Evolutionary conservation across 2,888 invertebrate genomes (phyloP), one percentile per base, ranked within the genome.

Genomic region (Trachelus stipa): DNA sequence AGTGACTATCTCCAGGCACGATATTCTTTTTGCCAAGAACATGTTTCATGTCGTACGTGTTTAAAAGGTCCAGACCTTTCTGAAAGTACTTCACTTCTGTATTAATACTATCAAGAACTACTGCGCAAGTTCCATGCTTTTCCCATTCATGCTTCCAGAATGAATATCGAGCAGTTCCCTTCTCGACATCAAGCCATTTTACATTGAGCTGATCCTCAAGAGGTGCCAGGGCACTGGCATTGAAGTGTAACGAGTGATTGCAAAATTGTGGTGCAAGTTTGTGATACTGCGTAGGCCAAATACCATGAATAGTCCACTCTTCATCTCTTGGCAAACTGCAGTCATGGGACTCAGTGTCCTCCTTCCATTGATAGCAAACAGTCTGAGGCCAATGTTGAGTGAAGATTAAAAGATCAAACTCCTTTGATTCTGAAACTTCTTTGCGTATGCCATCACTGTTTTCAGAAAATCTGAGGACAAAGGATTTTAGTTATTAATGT

Each of bases 121-220:
- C 92, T 2, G 96, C 95, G 88, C 97, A 97, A 0, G 96, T 96
- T 3, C 97, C 97, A 88, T 97, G 97, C 86, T 97, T 97, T 0
- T 92, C 89, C 97, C 97, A 97, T 90, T 97, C 97, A 87, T 97
- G 96, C 79, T 94, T 92, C 96, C 96, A 97, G 34, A 97, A 92
- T 12, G 94, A 92, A 84, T 94, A 91, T 1, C 89, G 87, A 34
- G 91, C 87, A 0, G 92, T 92, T 68, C 94, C 93, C 84, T 93
- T 93, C 88, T 96, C 95, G 78, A 97, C 92, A 85, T 96, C 96
- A 0, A 94, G 93, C 97, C 97, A 97, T 82, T 93, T 93, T 73
- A 93, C 91, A 80, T 93, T 92, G 79, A 96, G 87, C 69, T 93
- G 90, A 6, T 89, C 85, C 83, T 93, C 92, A 76, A 97, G 93